Conservation (phyloP, 2,113 vertebrate genomes). For the Edolisoma coerulescens region DNA sequence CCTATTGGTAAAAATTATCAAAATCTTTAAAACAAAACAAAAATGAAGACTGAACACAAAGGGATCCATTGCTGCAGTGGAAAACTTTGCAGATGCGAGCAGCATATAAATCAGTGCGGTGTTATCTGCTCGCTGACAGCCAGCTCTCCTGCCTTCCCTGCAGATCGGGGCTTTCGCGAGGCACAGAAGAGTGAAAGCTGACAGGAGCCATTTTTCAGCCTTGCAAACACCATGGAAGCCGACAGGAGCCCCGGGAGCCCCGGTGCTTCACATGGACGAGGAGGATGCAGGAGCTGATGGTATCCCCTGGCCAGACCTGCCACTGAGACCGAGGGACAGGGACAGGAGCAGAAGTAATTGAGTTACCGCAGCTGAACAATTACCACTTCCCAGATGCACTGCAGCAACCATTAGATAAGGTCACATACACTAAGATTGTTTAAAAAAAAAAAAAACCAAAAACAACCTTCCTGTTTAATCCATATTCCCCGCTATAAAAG, state of each 20-base stretch:
- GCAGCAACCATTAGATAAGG: neutral
- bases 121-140: slow-evolving; percentile 12
- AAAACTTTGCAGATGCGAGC: slow-evolving; percentile 3
- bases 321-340: neutral
- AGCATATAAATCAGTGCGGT: neutral
- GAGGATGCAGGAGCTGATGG: neutral
- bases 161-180: neutral
- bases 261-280: fast-evolving
- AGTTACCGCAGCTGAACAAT: neutral
- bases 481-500: neutral
- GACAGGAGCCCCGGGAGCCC: fast-evolving
- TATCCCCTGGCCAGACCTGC: neutral
- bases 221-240: neutral
- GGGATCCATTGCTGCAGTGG: neutral
- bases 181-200: neutral
- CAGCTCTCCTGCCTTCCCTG: neutral
- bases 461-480: neutral
- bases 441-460: neutral
- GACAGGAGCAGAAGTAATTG: neutral
- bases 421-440: neutral
- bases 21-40: neutral
- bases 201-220: slow-evolving; percentile 14
- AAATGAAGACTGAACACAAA: neutral
- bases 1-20: neutral
- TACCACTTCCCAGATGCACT: neutral